phyloP scores from a whole-genome alignment of 2,113 vertebrate species.

The Stigmatopora nigra region DNA sequence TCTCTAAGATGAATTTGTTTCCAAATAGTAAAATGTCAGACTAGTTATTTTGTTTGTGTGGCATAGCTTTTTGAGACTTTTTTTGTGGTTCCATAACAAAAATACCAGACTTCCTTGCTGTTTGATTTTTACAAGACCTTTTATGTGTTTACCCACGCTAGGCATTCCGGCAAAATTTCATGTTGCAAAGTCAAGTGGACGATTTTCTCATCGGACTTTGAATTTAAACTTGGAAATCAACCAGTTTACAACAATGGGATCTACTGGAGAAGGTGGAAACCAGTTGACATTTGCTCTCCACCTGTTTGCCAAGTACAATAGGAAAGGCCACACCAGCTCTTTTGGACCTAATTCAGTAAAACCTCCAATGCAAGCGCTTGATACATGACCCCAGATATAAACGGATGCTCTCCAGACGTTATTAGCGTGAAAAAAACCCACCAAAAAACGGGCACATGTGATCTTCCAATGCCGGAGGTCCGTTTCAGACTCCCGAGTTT shows the following conservation, averaged over 20 bases:
- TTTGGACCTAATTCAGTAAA: conserved; percentile 58
- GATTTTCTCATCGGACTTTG: not conserved
- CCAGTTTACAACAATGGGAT: not conserved
- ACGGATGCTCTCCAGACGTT: conserved; percentile 59
- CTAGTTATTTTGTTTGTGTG: too few species aligned
- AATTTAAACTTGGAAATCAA: not conserved
- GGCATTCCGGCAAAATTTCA: not conserved
- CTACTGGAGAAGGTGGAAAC: not conserved
- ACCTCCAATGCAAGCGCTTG: conserved; percentile 62
- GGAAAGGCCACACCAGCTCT: conserved; percentile 66
- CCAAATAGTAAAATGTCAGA: not conserved
- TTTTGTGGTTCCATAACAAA: not conserved
- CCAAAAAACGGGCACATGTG: conserved; percentile 33
- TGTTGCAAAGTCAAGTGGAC: not conserved
- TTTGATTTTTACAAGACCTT: not conserved
- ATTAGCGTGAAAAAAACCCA: conserved; percentile 59
- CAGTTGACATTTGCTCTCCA: conserved; percentile 4
- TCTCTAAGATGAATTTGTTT: too few species aligned
- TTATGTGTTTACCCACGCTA: not conserved
- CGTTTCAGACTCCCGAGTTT: not conserved
- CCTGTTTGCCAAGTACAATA: conserved; percentile 54
- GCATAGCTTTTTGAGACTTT: not conserved
- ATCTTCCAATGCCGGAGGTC: not conserved
- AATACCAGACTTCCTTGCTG: too few species aligned
- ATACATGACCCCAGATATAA: conserved; percentile 62